Evolutionary conservation across 1,140 invertebrate species (phyloP).

Genomic region (Bombus superbus): DNA sequence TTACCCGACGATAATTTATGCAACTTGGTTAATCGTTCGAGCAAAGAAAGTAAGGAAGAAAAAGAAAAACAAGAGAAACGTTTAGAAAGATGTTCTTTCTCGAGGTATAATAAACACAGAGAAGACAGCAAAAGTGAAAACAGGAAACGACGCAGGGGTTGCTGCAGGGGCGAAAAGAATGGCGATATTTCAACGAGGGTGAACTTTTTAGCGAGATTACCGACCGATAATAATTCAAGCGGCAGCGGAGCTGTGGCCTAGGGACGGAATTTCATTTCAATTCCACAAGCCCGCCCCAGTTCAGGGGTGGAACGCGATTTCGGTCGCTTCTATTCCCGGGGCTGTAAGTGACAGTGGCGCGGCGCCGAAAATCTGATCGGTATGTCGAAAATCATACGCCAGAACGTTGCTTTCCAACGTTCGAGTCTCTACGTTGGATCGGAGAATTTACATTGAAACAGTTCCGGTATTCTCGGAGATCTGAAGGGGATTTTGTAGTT

Average conservation of each 20-base stretch:
- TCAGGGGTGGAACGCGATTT: conserved; percentile 21
- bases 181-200: conserved; percentile 22
- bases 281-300: not conserved
- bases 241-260: conserved; percentile 11
- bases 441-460: not conserved
- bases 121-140: conserved; percentile 6
- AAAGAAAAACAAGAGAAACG: too few relatives aligned
- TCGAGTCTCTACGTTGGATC: not conserved
- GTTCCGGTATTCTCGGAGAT: not conserved
- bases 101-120: not conserved
- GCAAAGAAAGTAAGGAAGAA: not conserved
- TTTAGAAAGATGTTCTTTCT: not conserved
- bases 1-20: too few relatives aligned
- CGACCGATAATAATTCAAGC: conserved; percentile 36
- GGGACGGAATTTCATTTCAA: conserved; percentile 34
- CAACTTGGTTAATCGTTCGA: not conserved
- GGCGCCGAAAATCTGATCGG: conserved; percentile 16
- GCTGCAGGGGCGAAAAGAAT: conserved; percentile 4
- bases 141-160: not conserved
- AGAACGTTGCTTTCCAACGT: not conserved
- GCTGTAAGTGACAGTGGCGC: conserved; percentile 16
- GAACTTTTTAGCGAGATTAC: conserved; percentile 39
- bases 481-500: not conserved
- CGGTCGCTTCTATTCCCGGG: conserved; percentile 7
- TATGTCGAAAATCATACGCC: not conserved